Evolutionary conservation across 92 coral and sea anemone species (phyloP).

Genomic region (Parazoanthus atlanticus): DNA sequence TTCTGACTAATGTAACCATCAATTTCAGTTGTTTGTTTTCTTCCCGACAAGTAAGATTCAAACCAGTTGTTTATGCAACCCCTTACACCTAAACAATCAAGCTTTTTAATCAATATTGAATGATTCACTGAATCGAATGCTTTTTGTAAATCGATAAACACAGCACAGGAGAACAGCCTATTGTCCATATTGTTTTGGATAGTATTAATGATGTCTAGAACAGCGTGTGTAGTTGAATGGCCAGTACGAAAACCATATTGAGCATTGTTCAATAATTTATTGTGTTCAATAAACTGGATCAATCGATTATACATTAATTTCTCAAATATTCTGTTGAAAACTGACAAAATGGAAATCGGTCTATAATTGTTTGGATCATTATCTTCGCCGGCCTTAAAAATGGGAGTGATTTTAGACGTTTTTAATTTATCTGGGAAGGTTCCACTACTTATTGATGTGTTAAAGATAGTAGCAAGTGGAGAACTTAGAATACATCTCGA

Average conservation of each 20-base stretch:
- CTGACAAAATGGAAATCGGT: background rate
- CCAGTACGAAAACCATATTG: constrained; percentile 2
- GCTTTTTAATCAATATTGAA: background rate
- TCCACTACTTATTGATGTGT: constrained; percentile 14
- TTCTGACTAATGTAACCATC: no score
- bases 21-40: background rate
- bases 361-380: constrained; percentile 3
- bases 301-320: background rate
- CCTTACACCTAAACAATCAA: background rate
- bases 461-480: constrained; percentile 15
- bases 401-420: constrained; percentile 8
- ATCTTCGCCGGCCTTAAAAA: constrained; percentile 12
- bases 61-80: background rate
- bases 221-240: background rate
- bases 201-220: background rate
- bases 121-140: background rate
- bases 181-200: background rate
- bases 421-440: constrained; percentile 10
- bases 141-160: background rate
- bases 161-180: background rate
- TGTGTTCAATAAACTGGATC: constrained; percentile 7
- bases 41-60: background rate
- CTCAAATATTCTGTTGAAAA: constrained; percentile 5
- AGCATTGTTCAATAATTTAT: background rate
- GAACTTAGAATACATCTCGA: constrained; percentile 35